Evolutionary conservation across 2,888 invertebrate genomes (phyloP).

Genomic region (Nesidiocoris tenuis): DNA sequence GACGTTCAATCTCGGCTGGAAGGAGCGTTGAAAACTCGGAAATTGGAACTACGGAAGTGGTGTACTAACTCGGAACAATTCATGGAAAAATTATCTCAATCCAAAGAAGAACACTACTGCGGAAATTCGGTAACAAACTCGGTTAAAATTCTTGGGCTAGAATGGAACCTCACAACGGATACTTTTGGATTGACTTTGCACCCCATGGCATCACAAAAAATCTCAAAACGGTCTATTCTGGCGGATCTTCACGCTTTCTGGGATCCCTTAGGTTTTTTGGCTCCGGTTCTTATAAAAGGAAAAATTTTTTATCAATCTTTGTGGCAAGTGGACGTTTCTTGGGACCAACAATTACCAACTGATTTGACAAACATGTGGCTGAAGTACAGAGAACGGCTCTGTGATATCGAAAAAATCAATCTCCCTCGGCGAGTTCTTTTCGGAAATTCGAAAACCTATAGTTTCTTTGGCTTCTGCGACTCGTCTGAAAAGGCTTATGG

Average conservation of each 20-base stretch:
- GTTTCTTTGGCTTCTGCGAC: slow-evolving; percentile 33
- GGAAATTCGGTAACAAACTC: background rate
- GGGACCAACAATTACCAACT: background rate
- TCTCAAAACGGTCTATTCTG: slow-evolving; percentile 1
- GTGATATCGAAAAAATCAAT: background rate
- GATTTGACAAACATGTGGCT: background rate
- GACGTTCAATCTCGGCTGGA: background rate
- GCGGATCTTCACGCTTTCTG: slow-evolving; percentile 3
- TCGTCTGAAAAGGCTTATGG: slow-evolving; percentile 40
- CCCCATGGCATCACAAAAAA: background rate
- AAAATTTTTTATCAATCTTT: background rate
- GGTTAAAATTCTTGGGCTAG: slow-evolving; percentile 18
- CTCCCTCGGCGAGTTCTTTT: background rate
- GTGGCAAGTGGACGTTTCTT: background rate
- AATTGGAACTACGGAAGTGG: slow-evolving; percentile 5
- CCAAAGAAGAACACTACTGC: background rate
- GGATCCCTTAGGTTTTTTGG: background rate
- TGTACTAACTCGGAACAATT: background rate
- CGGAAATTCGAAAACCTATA: background rate
- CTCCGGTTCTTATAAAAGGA: background rate
- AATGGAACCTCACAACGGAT: slow-evolving; percentile 14
- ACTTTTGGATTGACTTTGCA: background rate
- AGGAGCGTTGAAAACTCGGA: background rate
- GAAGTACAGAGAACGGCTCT: background rate
- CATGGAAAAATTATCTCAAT: background rate